Conservation (phyloP, 2,113 vertebrate species). For the Saguinus midas region DNA sequence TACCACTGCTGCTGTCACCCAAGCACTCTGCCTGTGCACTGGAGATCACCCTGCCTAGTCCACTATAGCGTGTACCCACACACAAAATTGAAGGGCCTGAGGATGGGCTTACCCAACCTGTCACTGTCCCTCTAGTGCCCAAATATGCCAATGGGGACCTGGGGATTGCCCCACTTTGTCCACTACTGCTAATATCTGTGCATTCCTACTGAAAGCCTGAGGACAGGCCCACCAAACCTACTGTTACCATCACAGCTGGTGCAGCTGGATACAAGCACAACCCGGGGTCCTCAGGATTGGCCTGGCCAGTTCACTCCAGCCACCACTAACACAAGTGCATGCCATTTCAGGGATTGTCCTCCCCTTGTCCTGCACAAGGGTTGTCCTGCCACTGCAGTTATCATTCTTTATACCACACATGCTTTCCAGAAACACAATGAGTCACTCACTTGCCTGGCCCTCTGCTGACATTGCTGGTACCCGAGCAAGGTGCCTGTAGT, state of each 20-base stretch:
- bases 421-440: neutral
- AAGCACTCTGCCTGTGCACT: neutral
- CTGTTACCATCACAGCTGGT: neutral
- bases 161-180: neutral
- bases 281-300: neutral
- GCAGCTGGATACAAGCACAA: neutral
- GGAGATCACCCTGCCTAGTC: neutral
- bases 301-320: neutral
- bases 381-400: neutral
- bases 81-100: neutral
- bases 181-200: neutral
- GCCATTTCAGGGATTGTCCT: neutral
- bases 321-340: neutral
- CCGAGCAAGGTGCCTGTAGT: neutral
- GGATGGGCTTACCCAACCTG: too few relatives aligned
- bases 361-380: neutral
- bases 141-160: neutral
- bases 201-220: neutral
- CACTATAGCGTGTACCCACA: neutral
- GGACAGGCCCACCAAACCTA: neutral
- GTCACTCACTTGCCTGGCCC: neutral
- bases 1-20: neutral
- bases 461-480: neutral
- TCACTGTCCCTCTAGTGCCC: neutral
- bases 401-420: neutral